These are phyloP conservation scores for Muntiacus reevesi DNA, from an alignment of 2,113 vertebrate species.

Conservation along the genomic window DNA sequence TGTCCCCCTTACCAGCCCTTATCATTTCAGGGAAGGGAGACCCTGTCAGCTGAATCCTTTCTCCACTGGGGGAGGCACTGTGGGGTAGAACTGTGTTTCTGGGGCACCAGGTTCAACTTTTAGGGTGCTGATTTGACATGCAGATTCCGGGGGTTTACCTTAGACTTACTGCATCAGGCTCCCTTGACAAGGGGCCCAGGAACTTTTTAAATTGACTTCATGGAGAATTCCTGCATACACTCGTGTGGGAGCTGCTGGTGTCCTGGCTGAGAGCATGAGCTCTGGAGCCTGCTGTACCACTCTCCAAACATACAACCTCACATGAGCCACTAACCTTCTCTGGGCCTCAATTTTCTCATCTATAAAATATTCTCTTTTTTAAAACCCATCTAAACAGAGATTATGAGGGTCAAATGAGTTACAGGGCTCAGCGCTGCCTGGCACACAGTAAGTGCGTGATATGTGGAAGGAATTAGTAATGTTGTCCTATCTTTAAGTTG, in stretches of 20 bases:
- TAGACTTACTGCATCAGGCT: background rate
- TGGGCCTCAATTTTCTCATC: background rate
- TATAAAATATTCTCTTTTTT: background rate
- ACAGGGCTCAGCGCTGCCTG: background rate
- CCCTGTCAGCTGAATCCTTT: background rate
- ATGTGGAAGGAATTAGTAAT: background rate
- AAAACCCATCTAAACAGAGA: background rate
- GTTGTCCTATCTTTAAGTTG: background rate
- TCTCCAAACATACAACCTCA: background rate
- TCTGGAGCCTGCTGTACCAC: background rate
- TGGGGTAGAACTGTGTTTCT: background rate
- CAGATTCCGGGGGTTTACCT: background rate
- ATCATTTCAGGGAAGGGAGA: background rate
- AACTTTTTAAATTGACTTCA: background rate
- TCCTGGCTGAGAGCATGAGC: no score
- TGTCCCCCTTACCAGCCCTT: background rate
- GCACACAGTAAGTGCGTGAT: background rate
- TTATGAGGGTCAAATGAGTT: background rate
- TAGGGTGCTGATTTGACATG: background rate
- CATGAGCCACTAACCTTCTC: background rate
- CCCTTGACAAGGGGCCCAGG: background rate
- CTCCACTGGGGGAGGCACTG: background rate
- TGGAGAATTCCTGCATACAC: background rate
- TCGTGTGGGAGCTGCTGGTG: background rate
- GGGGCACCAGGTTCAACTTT: background rate